phyloP scores from a whole-genome alignment of 1,140 invertebrate species.

The Tetranychus cinnabarinus region DNA sequence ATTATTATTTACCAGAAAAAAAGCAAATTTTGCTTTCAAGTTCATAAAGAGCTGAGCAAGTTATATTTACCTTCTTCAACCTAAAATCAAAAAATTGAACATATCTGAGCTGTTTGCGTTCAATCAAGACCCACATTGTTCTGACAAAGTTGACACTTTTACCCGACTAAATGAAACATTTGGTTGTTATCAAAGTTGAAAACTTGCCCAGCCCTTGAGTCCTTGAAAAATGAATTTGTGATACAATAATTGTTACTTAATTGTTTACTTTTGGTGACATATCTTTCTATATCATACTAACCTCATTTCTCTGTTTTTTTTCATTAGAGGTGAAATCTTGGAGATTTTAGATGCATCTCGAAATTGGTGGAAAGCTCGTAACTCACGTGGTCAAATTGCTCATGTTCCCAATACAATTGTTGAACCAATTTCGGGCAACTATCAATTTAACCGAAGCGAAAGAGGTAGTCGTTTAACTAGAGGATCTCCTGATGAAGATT shows the following conservation, averaged over 20 bases:
- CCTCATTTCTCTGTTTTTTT: background rate
- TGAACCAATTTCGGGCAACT: background rate
- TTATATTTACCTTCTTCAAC: background rate
- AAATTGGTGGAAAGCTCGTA: constrained; percentile 97
- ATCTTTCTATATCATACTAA: too few relatives aligned
- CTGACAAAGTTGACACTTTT: too few relatives aligned
- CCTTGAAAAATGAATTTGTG: too few relatives aligned
- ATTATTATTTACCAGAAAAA: background rate
- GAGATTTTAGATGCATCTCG: constrained; percentile 75
- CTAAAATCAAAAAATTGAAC: too few relatives aligned
- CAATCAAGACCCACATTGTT: too few relatives aligned
- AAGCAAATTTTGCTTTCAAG: background rate
- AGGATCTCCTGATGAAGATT: constrained; percentile 29
- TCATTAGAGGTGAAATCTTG: constrained; percentile 10
- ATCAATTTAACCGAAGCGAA: background rate
- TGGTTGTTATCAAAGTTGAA: too few relatives aligned
- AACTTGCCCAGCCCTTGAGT: too few relatives aligned
- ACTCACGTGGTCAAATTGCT: constrained; percentile 57
- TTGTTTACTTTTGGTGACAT: too few relatives aligned
- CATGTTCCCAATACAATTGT: constrained; percentile 97
- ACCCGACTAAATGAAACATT: too few relatives aligned
- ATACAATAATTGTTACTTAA: too few relatives aligned
- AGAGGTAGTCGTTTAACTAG: background rate
- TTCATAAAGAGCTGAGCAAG: background rate
- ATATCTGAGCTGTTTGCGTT: too few relatives aligned